Conservation (phyloP, 2,113 vertebrate species). For the Lasiurus cinereus region DNA sequence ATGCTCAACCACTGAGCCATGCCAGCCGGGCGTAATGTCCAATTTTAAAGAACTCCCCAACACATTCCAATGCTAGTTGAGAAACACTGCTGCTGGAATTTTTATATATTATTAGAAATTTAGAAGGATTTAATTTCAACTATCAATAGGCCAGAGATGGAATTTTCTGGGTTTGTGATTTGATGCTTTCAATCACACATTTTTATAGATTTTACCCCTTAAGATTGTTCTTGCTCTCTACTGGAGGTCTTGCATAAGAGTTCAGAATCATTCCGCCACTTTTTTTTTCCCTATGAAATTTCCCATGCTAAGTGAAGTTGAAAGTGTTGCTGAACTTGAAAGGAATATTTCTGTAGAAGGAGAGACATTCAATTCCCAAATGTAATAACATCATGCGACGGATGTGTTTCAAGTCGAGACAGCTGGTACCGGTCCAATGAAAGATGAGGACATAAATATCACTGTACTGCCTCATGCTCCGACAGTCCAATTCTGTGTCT, state of each 20-base stretch:
- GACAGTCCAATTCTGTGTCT: background rate
- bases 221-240: background rate
- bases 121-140: background rate
- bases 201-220: background rate
- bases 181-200: background rate
- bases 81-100: background rate
- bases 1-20: too few species aligned
- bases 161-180: background rate
- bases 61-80: background rate
- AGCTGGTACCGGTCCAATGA: constrained; percentile 60
- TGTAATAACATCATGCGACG: constrained; percentile 31
- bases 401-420: constrained; percentile 54
- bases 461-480: background rate
- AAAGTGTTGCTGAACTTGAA: background rate
- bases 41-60: background rate
- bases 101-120: background rate
- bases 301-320: background rate
- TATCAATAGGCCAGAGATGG: background rate
- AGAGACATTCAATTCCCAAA: background rate
- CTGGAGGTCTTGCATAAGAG: background rate
- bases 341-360: background rate
- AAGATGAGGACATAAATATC: background rate
- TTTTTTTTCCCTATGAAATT: background rate
- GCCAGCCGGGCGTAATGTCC: background rate
- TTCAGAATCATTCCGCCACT: background rate